Conservation (phyloP, 2,888 invertebrate species). For the Drosophila picticornis region DNA sequence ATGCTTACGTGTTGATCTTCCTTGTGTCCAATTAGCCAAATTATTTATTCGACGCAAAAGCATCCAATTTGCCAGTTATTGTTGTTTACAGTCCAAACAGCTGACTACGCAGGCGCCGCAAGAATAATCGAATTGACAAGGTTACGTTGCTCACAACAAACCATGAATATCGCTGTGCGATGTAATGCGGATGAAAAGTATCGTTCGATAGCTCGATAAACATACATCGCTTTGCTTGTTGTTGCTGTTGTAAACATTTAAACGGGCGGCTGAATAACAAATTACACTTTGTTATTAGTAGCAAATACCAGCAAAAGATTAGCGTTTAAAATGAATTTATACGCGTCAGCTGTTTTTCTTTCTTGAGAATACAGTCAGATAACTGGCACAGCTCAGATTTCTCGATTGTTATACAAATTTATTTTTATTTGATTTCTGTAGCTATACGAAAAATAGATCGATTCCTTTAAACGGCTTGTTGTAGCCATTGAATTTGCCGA, state of each 20-base stretch:
- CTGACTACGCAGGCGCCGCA: slow-evolving; percentile 44
- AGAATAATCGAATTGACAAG: slow-evolving; percentile 13
- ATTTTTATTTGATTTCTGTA: not conserved
- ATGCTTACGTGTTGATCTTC: slow-evolving; percentile 44
- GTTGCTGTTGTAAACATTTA: not conserved
- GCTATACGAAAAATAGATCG: slow-evolving; percentile 1
- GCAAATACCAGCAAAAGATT: not conserved
- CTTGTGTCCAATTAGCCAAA: not conserved
- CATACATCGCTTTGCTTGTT: not conserved
- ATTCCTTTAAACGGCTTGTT: slow-evolving; percentile 2
- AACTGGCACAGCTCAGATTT: not conserved
- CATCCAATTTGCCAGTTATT: slow-evolving; percentile 14
- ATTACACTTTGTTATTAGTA: not conserved
- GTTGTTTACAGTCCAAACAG: slow-evolving; percentile 60
- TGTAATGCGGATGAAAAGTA: not conserved
- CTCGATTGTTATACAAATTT: not conserved
- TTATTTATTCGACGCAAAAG: slow-evolving; percentile 37
- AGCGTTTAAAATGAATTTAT: not conserved
- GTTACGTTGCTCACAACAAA: not conserved
- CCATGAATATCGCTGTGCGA: not conserved
- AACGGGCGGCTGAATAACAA: not conserved
- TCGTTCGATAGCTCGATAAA: not conserved
- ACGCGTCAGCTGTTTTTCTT: not conserved
- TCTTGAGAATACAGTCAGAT: not conserved
- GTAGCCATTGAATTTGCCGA: not conserved